Percentiles rank a stretch among this genome's conserved stretches.
These are phyloP conservation scores for Dreissena polymorpha DNA, from an alignment of 1,140 invertebrate species.

Conservation along the genomic window DNA sequence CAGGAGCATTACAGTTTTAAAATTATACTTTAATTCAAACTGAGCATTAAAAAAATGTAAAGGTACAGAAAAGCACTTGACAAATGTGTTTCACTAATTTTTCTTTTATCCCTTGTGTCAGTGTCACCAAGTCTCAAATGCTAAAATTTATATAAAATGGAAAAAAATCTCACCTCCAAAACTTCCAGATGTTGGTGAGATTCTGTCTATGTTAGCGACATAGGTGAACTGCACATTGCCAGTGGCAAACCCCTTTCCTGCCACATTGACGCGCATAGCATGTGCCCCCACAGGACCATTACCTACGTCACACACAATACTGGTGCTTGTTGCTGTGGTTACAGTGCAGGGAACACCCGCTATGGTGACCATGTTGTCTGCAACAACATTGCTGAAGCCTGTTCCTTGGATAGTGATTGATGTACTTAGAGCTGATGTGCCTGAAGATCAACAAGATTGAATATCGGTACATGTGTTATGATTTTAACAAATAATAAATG, in stretches of 20 bases:
- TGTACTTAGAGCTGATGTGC: conserved; percentile 51
- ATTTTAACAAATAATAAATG: too few species aligned
- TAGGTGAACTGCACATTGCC: conserved; percentile 60
- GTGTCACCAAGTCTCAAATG: too few species aligned
- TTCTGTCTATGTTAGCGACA: conserved; percentile 51
- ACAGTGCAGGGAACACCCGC: conserved; percentile 59
- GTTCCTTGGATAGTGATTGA: conserved; percentile 63
- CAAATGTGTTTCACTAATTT: too few species aligned
- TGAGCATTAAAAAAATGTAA: too few species aligned
- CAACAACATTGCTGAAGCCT: conserved; percentile 52
- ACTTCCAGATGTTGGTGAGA: conserved; percentile 65
- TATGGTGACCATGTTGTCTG: conserved; percentile 65
- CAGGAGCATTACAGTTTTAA: too few species aligned
- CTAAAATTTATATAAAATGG: too few species aligned
- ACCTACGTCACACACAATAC: conserved; percentile 65
- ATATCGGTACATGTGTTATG: too few species aligned
- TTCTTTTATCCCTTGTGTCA: too few species aligned
- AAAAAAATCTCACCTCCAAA: conserved; percentile 65
- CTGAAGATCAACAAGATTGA: conserved; percentile 17
- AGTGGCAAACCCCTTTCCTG: conserved; percentile 60
- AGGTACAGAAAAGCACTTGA: too few species aligned
- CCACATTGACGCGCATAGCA: conserved; percentile 64
- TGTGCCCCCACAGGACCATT: conserved; percentile 68
- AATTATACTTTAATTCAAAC: too few species aligned
- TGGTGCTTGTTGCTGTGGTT: conserved; percentile 51